Evolutionary conservation across 1,140 invertebrate species (phyloP), one percentile per base, ranked within the genome.

Genomic region (Palaemon carinicauda): DNA sequence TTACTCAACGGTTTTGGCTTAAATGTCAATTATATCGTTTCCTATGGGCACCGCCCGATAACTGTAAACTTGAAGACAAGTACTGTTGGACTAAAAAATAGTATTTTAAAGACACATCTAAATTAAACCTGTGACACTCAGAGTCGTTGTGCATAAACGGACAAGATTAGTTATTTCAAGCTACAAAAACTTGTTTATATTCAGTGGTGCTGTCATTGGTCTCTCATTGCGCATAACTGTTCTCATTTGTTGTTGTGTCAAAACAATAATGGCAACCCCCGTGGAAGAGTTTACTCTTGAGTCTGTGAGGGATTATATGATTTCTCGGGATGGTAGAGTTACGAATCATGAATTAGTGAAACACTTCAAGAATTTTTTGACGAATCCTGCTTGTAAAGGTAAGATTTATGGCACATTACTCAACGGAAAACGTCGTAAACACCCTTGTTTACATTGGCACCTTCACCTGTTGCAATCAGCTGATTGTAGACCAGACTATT

Each of bases 271-370:
- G 88, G 88, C 88, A 65, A 52, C 73, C 41, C 80, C 50, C n/a
- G 73, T 95, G 85, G 93, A 93, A 89, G 95, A 95, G 90, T 93
- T 97, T 91, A 96, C 94, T 91, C 93, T 96, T 90, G 95, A 96
- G 88, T 94, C 96, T 93, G 96, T 98, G 90, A 93, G 95, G 69
- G 94, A 95, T 91, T 97, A 95, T 94, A 95, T 98, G 92, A 90
- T 96, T 88, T 93, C 93, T 90, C 95, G 96, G 90, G 96, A 96
- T 87, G 96, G 96, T 27, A 95, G 94, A 92, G 96, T 96, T 75
- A 95, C 95, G 89, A 97, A 97, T 92, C 95, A 96, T 92, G 95
- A 97, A 85, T 92, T 97, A 84, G 96, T 97, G 52, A 96, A 96
- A 92, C 94, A 97, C 92, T 98, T 97, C 90, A 97, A 96, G 92